Evolutionary conservation across 2,888 invertebrate species (phyloP), one percentile per base, ranked within the genome.

Genomic region (Amblyjoppa fuscipennis): DNA sequence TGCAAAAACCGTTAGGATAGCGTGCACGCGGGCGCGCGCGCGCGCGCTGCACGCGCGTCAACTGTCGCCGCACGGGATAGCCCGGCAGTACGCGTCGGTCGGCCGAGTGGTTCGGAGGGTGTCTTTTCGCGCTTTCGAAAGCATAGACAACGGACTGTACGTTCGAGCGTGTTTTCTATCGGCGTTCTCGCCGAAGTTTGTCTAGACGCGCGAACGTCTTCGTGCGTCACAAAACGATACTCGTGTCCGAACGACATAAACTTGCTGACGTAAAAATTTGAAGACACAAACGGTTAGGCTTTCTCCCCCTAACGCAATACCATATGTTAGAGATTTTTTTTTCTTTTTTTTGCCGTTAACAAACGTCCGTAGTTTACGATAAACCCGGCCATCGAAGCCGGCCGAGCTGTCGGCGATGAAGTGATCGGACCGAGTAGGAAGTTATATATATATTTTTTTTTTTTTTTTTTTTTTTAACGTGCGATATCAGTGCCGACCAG

Each of bases 21-120:
- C 56, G 41, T 41, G 41, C 9, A 34, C 3, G 4, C n/a, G 28
- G 74, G 86, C 86, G 86, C 83, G 85, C 83, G 86, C 73, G 64
- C 81, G 41, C 82, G 64, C 75, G 70, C 77, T 61, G 75, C 82
- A 85, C 82, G 82, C 85, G 85, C 83, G 77, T 77, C 77, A 77
- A 78, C 74, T 70, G 61, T 61, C 81, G 74, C 78, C 73, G 68
- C 66, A 70, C 38, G 61, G 80, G 61, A 69, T 45, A 34, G 9
- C 70, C 53, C 81, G 81, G 78, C 83, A 86, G 86, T 86, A 74
- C 80, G 83, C 83, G 68, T 78, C 77, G 76, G 64, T 56, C 86
- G 74, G 68, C 69, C 83, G 75, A 77, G 34, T 76, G 61, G 53
- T 70, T 75, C 51, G 66, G 61, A 56, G 77, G 77, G 68, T 77